phyloP scores from a whole-genome alignment of 2,888 invertebrate species.

The Callimorpha dominula region DNA sequence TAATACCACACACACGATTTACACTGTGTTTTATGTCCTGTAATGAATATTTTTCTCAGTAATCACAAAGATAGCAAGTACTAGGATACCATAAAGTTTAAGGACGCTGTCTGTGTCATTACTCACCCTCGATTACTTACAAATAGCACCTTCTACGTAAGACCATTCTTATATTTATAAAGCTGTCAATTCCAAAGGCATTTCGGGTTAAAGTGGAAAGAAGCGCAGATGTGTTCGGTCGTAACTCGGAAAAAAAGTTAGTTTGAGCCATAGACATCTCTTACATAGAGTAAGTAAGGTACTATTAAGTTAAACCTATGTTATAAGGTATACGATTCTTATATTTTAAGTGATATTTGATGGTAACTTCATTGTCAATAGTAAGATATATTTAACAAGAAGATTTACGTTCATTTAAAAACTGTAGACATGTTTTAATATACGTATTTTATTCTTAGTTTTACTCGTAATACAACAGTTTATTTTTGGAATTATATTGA shows the following conservation, averaged over 20 bases:
- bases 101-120: slow-evolving; percentile 49
- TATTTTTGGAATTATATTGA: too few species aligned
- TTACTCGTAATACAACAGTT: too few species aligned
- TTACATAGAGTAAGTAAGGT: neutral
- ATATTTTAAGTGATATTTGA: neutral
- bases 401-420: too few species aligned
- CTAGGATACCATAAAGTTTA: slow-evolving; percentile 58
- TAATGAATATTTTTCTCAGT: slow-evolving; percentile 35
- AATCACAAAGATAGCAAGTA: slow-evolving; percentile 32
- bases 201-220: slow-evolving; percentile 71
- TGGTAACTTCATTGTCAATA: neutral
- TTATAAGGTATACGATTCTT: neutral
- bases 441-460: too few species aligned
- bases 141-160: slow-evolving; percentile 55
- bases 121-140: slow-evolving; percentile 65
- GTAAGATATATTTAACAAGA: neutral
- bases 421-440: too few species aligned
- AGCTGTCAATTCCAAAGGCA: slow-evolving; percentile 78
- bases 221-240: slow-evolving; percentile 71
- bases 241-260: slow-evolving; percentile 72
- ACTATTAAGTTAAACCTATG: neutral
- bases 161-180: slow-evolving; percentile 74
- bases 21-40: too few species aligned
- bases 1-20: too few species aligned
- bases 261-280: slow-evolving; percentile 10